These are phyloP conservation scores for Netelia inedita DNA, from an alignment of 2,888 invertebrate genomes.

Conservation along the genomic window DNA sequence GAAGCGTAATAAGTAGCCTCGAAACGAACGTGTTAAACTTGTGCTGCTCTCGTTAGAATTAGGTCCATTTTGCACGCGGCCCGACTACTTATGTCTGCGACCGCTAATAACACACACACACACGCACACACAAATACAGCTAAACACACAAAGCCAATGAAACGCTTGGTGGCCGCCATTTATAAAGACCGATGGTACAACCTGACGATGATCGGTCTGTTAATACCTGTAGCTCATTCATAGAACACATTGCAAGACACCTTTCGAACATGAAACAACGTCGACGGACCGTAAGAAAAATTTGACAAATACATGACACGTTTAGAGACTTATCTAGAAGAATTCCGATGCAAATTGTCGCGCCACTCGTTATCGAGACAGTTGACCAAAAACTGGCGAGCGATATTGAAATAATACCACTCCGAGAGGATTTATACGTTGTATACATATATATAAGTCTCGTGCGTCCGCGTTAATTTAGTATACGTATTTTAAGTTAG, in stretches of 20 bases:
- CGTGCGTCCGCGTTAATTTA: slow-evolving; percentile 26
- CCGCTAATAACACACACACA: neutral
- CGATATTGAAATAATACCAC: slow-evolving; percentile 50
- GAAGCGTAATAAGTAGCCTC: slow-evolving; percentile 43
- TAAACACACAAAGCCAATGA: neutral
- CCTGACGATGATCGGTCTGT: neutral
- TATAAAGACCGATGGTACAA: neutral
- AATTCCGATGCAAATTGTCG: slow-evolving; percentile 24
- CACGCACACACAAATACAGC: slow-evolving; percentile 17
- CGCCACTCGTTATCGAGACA: slow-evolving; percentile 57
- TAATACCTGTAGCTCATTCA: neutral
- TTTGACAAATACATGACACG: slow-evolving; percentile 5
- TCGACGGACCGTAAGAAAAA: neutral
- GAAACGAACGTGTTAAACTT: slow-evolving; percentile 53
- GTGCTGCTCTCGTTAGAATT: slow-evolving; percentile 61
- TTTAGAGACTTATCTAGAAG: neutral
- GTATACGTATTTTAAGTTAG: slow-evolving; percentile 39
- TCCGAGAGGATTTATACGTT: neutral
- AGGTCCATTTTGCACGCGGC: slow-evolving; percentile 71
- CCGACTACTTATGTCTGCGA: slow-evolving; percentile 34
- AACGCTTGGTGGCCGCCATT: neutral
- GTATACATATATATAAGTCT: neutral
- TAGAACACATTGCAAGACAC: neutral
- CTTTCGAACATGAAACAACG: neutral
- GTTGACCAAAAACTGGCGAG: slow-evolving; percentile 60